Evolutionary conservation across 2,888 invertebrate species (phyloP), one percentile per base, ranked within the genome.

Genomic region (Agrotis segetum): DNA sequence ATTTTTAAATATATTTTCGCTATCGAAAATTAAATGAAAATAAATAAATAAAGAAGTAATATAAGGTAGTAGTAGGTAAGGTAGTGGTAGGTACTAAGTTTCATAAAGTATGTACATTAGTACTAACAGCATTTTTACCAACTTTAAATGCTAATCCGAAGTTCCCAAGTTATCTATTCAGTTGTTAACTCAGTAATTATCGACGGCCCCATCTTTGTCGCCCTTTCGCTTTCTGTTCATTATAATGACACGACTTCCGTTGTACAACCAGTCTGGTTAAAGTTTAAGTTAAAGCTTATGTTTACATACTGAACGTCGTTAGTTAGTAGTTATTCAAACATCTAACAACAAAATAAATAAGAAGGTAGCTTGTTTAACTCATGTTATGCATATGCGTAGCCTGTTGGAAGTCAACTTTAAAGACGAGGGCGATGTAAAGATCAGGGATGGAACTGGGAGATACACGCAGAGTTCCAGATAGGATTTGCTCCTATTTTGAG

Each of bases 301-400:
- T 75, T 60, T 64, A 64, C 69, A 55, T 21, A 14, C 34, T 34
- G 29, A 69, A 21, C 3, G 53, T 19, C 74, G 67, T 14, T 63
- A n/a, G 49, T 49, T 47, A 21, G 2, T 44, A 19, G 34, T 46
- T 13, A 13, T 19, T n/a, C 53, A 21, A 58, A 50, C n/a, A 47
- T 50, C 55, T 63, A 55, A 60, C 34, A 49, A 53, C 19, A 53
- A 40, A 34, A 17, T 9, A 52, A n/a, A n/a, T n/a, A 40, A n/a
- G 29, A 52, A 16, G 16, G 1, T 21, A 46, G 11, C 1, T 21
- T n/a, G n/a, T 1, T 59, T 34, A 34, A n/a, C 13, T 63, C 9
- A 16, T 65, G 14, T 67, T 52, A 64, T 17, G 17, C 17, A 19
- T 29, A 2, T 44, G 44, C 44, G 21, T 49, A 16, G 49, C 14